Evolutionary conservation across 2,797 vertebrate genomes (phyloP), one percentile per base, ranked within the genome.

Genomic region (Hapalemur alaotrensis): DNA sequence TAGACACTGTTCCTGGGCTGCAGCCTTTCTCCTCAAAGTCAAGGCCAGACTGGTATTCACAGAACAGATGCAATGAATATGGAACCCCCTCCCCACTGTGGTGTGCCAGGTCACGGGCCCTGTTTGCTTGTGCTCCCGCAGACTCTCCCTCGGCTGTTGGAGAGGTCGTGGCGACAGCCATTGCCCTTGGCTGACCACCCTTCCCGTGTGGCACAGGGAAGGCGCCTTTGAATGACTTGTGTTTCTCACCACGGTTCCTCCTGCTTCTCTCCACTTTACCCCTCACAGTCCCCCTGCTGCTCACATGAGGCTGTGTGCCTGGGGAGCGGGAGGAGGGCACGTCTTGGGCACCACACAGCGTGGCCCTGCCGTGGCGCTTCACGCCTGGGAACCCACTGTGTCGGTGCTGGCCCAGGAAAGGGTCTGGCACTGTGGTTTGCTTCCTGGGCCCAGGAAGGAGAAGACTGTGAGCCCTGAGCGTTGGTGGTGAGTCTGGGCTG

Each of bases 301-400:
- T 95, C 78, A 86, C 52, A 2, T 38, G 2, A 46, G 85, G 67
- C 59, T 54, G 70, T 65, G 92, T 93, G 79, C 35, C 57, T 35
- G 32, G 43, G 54, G 57, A 52, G 76, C 52, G 82, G 88, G 63
- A 25, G 50, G 75, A 28, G 84, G 95, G 95, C 88, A 95, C 54
- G 0, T 89, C 73, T 81, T 87, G 52, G 81, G 79, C 41, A 70
- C 83, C 87, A 41, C 50, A 79, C 61, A 22, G 32, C 73, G 92
- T 95, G 95, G 92, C 95, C 93, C 1, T 81, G 92, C 84, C 95
- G 93, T 91, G 75, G 70, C 2, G 46, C 94, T 91, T 95, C 97
- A 94, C 2, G 14, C 92, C 92, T 96, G 17, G 95, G 79, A 48
- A 82, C 1, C 72, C 92, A 52, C 15, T 32, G 86, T 82, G 85